Evolutionary conservation across 1,140 invertebrate species (phyloP), one percentile per base, ranked within the genome.

Genomic region (Caenorhabditis elegans): DNA sequence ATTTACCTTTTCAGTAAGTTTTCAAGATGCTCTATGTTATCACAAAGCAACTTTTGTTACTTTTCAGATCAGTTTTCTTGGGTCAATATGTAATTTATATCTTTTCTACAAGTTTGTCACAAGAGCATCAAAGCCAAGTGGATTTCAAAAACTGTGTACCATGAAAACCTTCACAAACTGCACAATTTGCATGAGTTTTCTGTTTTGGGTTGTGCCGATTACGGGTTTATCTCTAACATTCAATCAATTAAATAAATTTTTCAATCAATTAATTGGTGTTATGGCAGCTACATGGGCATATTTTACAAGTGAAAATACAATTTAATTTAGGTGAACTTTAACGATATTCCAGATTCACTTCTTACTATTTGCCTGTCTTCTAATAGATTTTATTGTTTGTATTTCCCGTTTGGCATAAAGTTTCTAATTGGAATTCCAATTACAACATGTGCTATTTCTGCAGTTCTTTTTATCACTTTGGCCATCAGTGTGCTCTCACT

Each of bases 381-480:
- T 17, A 60, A 60, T 17, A 8, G 53, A 31, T 60, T 60, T 34
- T 60, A 60, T 60, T 26, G 31, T 31, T 34, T 60, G n/a, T 60
- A 60, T 60, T 60, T 60, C n/a, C 53, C 53, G 8, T 60, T 60
- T 60, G 53, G 53, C 13, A 60, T 60, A 3, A 60, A 60, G 34
- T 6, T 22, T 5, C 15, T 60, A 8, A 60, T 31, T 17, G 34
- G 19, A 34, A 4, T 60, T 17, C 53, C 53, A 34, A 4, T 10
- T 3, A 60, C 34, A 28, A 60, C 26, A 13, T 17, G n/a, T 17
- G 15, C 6, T 3, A 17, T 22, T 10, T 34, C 34, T 13, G 31
- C 34, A 1, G 34, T 60, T 17, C 10, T 31, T 2, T 34, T 60
- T 31, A 28, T 15, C 2, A 10, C 34, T 34, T 1, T 60, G 15